Evolutionary conservation across 2,797 vertebrate species (phyloP).

Genomic region (Poeciliopsis infans): DNA sequence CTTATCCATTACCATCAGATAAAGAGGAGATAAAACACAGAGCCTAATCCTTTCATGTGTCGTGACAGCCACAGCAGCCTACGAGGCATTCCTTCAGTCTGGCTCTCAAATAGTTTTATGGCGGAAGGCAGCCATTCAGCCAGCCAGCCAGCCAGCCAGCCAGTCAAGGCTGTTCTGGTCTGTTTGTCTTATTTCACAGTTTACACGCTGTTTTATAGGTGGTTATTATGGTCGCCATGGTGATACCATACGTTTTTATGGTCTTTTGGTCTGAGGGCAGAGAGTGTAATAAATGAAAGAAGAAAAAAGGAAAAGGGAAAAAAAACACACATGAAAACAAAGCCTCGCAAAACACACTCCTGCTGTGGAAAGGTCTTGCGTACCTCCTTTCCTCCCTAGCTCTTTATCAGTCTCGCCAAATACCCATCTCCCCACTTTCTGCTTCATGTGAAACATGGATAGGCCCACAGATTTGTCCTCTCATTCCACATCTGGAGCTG

Average conservation of each 20-base stretch:
- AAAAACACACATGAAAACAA: constrained; percentile 66
- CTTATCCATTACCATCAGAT: constrained; percentile 84
- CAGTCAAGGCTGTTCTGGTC: constrained; percentile 77
- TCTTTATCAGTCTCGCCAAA: constrained; percentile 77
- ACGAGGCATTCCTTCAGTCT: constrained; percentile 82
- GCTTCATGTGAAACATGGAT: constrained; percentile 80
- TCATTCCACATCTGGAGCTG: constrained; percentile 88
- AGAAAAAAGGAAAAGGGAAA: constrained; percentile 4
- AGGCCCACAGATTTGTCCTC: constrained; percentile 71
- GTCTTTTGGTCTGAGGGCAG: constrained; percentile 77
- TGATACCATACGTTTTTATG: constrained; percentile 80
- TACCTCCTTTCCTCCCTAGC: constrained; percentile 61
- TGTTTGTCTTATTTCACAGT: constrained; percentile 84
- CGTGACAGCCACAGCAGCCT: constrained; percentile 82
- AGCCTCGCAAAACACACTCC: constrained; percentile 77
- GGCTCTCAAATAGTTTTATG: constrained; percentile 82
- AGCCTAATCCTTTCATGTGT: constrained; percentile 84
- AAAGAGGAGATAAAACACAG: constrained; percentile 82
- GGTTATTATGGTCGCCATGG: constrained; percentile 82
- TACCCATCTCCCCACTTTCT: constrained; percentile 69
- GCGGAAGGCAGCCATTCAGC: constrained; percentile 80
- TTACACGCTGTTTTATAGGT: constrained; percentile 84
- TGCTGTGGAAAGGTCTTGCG: constrained; percentile 78
- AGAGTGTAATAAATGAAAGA: constrained; percentile 73
- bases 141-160: constrained; percentile 72